Evolutionary conservation across 2,888 invertebrate species (phyloP).

Genomic region (Lycophotia porphyrea): DNA sequence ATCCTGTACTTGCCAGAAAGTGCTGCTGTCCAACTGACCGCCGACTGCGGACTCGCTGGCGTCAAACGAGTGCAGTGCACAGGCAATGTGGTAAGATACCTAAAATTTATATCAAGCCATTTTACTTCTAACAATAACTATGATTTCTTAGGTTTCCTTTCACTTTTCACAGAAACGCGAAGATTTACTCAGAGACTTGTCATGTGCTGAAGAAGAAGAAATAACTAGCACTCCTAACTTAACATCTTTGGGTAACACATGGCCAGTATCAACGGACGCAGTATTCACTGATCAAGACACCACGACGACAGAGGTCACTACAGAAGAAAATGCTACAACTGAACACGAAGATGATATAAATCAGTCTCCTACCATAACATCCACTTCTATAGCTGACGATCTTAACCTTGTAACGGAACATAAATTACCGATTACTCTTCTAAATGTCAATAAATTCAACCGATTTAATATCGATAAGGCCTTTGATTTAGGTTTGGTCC

Average conservation of each 20-base stretch:
- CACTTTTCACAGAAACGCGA: slow-evolving; percentile 90
- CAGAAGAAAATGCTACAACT: slow-evolving; percentile 77
- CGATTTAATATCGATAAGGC: slow-evolving; percentile 72
- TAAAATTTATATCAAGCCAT: neutral
- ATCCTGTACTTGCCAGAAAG: slow-evolving; percentile 94
- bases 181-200: slow-evolving; percentile 90
- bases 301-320: slow-evolving; percentile 73
- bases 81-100: slow-evolving; percentile 92
- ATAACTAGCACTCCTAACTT: slow-evolving; percentile 73
- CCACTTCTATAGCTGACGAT: slow-evolving; percentile 66
- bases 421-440: slow-evolving; percentile 54
- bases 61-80: slow-evolving; percentile 93
- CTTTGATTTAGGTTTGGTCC: slow-evolving; percentile 70
- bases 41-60: slow-evolving; percentile 94
- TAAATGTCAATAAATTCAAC: slow-evolving; percentile 66
- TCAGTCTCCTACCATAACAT: slow-evolving; percentile 69
- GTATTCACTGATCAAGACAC: slow-evolving; percentile 77
- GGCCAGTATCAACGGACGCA: slow-evolving; percentile 73
- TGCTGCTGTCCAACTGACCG: slow-evolving; percentile 93
- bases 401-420: slow-evolving; percentile 51
- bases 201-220: slow-evolving; percentile 89
- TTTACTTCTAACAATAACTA: neutral
- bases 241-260: slow-evolving; percentile 71
- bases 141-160: slow-evolving; percentile 13
- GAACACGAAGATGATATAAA: slow-evolving; percentile 77